These are phyloP conservation scores for Zaprionus kolodkinae DNA, from an alignment of 1,140 invertebrate genomes.

Conservation along the genomic window DNA sequence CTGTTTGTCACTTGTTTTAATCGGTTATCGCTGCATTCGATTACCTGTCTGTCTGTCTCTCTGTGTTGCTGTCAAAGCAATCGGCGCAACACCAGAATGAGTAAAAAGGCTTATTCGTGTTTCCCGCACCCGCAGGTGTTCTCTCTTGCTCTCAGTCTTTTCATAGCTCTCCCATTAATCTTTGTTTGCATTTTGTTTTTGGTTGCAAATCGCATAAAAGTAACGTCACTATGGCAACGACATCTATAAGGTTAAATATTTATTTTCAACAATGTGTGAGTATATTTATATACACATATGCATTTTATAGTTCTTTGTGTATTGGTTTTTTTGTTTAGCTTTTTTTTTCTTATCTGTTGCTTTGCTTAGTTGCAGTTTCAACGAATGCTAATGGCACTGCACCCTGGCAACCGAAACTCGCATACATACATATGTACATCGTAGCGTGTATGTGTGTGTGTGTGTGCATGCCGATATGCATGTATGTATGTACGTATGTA, in stretches of 20 bases:
- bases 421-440: background rate
- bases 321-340: slow-evolving; percentile 28
- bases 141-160: background rate
- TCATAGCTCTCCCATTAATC: background rate
- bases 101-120: slow-evolving; percentile 34
- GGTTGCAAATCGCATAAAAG: slow-evolving; percentile 52
- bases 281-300: slow-evolving; percentile 7
- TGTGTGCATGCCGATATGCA: background rate
- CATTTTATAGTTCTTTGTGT: slow-evolving; percentile 21
- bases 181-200: slow-evolving; percentile 6
- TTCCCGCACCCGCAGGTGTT: slow-evolving; percentile 40
- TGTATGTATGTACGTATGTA: background rate
- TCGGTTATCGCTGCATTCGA: slow-evolving; percentile 34
- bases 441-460: background rate
- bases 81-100: slow-evolving; percentile 29
- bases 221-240: slow-evolving; percentile 70
- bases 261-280: slow-evolving; percentile 58
- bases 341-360: slow-evolving; percentile 51
- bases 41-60: slow-evolving; percentile 22
- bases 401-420: slow-evolving; percentile 21
- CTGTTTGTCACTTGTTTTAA: slow-evolving; percentile 38
- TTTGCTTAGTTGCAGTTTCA: slow-evolving; percentile 51
- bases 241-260: slow-evolving; percentile 70
- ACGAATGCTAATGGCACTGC: slow-evolving; percentile 65
- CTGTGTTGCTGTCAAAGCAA: slow-evolving; percentile 34